A percentile compares a stretch with the other conserved stretches of the same genome.
Evolutionary conservation across 1,140 invertebrate species (phyloP).

Genomic region (Batillaria attramentaria): DNA sequence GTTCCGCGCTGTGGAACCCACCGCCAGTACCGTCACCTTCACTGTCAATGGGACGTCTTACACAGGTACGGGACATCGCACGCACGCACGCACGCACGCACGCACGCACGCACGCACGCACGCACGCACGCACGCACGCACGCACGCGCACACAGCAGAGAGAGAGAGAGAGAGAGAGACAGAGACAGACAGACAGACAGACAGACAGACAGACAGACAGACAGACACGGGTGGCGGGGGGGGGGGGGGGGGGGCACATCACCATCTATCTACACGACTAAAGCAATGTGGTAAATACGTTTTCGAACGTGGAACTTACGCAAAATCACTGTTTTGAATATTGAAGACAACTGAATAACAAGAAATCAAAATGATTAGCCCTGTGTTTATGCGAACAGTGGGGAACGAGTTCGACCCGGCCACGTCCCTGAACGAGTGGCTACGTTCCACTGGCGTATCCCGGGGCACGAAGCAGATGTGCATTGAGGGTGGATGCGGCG

Average conservation of each 20-base stretch:
- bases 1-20: conserved; percentile 38
- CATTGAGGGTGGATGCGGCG: conserved; percentile 86
- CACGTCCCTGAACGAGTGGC: conserved; percentile 53
- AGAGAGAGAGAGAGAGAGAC: conserved; percentile 3
- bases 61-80: conserved; percentile 45
- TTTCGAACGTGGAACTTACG: too few species aligned
- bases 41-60: conserved; percentile 55
- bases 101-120: conserved; percentile 36
- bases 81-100: conserved; percentile 38
- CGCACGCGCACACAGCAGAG: conserved; percentile 38
- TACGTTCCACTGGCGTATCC: conserved; percentile 75
- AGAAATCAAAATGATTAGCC: too few species aligned
- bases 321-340: too few species aligned
- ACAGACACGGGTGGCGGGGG: too few species aligned
- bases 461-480: conserved; percentile 84
- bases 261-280: too few species aligned
- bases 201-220: background rate
- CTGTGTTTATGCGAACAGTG: too few species aligned
- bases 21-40: conserved; percentile 46
- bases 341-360: too few species aligned
- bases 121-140: conserved; percentile 42
- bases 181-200: background rate
- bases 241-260: too few species aligned
- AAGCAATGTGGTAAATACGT: too few species aligned
- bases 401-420: conserved; percentile 46